Conservation (phyloP, 2,797 vertebrate genomes). For the Coregonus suidteri region DNA sequence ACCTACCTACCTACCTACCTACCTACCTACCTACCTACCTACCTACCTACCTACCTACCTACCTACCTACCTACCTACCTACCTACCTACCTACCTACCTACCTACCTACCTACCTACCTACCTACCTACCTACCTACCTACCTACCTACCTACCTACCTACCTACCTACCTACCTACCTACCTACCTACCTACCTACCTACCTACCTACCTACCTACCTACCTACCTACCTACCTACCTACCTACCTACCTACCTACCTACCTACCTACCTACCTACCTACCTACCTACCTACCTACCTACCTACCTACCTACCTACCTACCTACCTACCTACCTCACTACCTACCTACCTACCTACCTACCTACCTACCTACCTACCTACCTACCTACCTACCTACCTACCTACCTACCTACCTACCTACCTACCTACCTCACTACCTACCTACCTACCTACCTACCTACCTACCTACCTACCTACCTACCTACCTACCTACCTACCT, state of each 20-base stretch:
- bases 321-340: constrained; percentile 1
- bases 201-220: constrained; percentile 1
- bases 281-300: constrained; percentile 4
- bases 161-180: not conserved
- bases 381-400: not conserved
- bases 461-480: constrained; percentile 4
- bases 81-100: too few species aligned
- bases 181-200: too few species aligned
- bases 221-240: too few species aligned
- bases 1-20: too few species aligned
- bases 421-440: not conserved
- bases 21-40: not conserved
- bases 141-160: not conserved
- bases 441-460: too few species aligned
- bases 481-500: too few species aligned
- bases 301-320: too few species aligned
- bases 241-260: constrained; percentile 7
- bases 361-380: too few species aligned
- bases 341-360: too few species aligned
- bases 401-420: not conserved
- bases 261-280: too few species aligned
- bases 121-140: too few species aligned
- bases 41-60: not conserved
- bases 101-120: constrained; percentile 4
- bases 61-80: constrained; percentile 11